Evolutionary conservation across 2,113 vertebrate species (phyloP).

Genomic region (Microcebus tavaratra): DNA sequence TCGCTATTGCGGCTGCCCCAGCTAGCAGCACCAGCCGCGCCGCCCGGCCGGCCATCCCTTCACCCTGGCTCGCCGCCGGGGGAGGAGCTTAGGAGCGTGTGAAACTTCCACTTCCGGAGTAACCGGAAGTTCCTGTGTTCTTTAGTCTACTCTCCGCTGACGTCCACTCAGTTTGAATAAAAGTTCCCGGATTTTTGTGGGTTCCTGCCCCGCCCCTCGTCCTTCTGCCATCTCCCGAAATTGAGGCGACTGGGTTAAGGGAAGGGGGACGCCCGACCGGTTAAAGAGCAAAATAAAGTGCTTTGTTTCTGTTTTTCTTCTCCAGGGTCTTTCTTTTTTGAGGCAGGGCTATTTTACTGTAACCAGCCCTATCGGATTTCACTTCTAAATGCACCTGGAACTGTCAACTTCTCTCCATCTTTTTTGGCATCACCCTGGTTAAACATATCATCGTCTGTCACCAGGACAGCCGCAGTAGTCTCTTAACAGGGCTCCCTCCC

Average conservation of each 20-base stretch:
- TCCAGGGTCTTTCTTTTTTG: background rate
- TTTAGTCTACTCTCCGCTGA: background rate
- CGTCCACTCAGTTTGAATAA: background rate
- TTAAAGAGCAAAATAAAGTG: background rate
- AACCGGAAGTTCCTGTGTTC: slow-evolving; percentile 62
- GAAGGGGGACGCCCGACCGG: background rate
- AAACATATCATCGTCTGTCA: background rate
- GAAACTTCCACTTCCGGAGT: slow-evolving; percentile 72
- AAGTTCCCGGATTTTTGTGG: slow-evolving; percentile 57
- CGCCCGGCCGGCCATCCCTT: slow-evolving; percentile 69
- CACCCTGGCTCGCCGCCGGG: slow-evolving; percentile 68
- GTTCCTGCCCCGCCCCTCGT: background rate
- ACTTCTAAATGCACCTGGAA: background rate
- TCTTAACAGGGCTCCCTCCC: background rate
- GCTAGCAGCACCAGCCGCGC: slow-evolving; percentile 78
- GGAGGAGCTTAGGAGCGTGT: slow-evolving; percentile 30
- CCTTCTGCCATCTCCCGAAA: background rate
- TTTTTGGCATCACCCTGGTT: background rate
- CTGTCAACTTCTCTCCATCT: background rate
- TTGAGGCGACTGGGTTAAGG: background rate
- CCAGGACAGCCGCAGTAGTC: background rate
- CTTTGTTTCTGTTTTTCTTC: background rate
- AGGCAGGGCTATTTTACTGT: background rate
- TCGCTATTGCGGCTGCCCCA: slow-evolving; percentile 78
- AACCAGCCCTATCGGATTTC: background rate